Conservation (phyloP, 1,140 invertebrate species). For the Ips typographus region DNA sequence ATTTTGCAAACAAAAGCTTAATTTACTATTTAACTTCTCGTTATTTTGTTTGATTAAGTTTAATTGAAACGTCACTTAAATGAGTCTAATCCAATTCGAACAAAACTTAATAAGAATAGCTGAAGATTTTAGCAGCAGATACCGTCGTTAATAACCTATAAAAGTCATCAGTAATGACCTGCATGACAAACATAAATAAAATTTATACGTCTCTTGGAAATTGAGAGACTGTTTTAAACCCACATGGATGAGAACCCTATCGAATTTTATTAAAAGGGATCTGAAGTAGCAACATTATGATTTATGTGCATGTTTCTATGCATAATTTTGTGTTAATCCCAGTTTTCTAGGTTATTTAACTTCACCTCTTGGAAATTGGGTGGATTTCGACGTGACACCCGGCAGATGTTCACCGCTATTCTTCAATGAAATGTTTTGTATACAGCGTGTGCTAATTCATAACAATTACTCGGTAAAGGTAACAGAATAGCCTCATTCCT, state of each 20-base stretch:
- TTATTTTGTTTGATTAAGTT: too few relatives aligned
- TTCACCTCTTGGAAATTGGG: too few relatives aligned
- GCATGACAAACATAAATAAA: slow-evolving; percentile 15
- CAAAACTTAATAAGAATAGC: too few relatives aligned
- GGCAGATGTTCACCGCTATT: slow-evolving; percentile 1
- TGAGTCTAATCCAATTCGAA: too few relatives aligned
- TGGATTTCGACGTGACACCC: background rate
- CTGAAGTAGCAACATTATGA: too few relatives aligned
- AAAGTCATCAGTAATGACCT: slow-evolving; percentile 19
- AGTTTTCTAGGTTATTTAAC: too few relatives aligned
- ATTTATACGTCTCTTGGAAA: slow-evolving; percentile 16
- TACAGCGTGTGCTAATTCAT: slow-evolving; percentile 2
- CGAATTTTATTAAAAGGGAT: too few relatives aligned
- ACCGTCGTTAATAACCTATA: slow-evolving; percentile 13
- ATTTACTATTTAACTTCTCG: too few relatives aligned
- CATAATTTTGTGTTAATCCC: too few relatives aligned
- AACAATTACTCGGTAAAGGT: background rate
- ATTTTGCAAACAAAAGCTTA: too few relatives aligned
- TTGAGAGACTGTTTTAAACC: slow-evolving; percentile 2
- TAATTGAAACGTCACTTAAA: too few relatives aligned
- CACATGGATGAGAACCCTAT: background rate
- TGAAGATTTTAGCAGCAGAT: slow-evolving; percentile 5
- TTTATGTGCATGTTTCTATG: too few relatives aligned
- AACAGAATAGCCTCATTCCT: background rate
- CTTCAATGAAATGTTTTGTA: slow-evolving; percentile 10